A percentile compares a stretch with the other conserved stretches of the same genome.
phyloP scores from a whole-genome alignment of 2,113 vertebrate species.

The Serinus canaria region DNA sequence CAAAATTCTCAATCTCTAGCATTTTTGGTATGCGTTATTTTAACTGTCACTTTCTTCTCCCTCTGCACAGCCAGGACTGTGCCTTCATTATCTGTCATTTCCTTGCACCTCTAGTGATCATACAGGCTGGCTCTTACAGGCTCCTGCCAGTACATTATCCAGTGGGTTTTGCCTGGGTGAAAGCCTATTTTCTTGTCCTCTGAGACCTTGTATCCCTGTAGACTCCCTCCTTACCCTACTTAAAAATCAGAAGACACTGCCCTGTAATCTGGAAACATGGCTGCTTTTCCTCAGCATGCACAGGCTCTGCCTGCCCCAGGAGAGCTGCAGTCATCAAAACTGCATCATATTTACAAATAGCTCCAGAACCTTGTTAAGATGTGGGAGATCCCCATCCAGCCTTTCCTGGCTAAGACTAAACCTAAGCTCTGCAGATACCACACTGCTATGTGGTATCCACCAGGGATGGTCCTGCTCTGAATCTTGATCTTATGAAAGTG shows the following conservation, averaged over 20 bases:
- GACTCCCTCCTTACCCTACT: not conserved
- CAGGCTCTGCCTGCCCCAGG: not conserved
- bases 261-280: not conserved
- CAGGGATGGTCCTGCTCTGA: not conserved
- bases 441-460: not conserved
- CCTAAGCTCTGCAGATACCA: not conserved
- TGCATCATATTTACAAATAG: not conserved
- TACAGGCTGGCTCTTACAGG: not conserved
- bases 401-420: not conserved
- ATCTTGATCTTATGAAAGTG: not conserved
- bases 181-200: not conserved
- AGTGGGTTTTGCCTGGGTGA: not conserved
- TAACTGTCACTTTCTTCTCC: slow-evolving; percentile 44
- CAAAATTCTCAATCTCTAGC: slow-evolving; percentile 51
- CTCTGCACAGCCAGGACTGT: not conserved
- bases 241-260: not conserved
- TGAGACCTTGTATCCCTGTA: not conserved
- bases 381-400: not conserved
- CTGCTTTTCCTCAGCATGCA: not conserved
- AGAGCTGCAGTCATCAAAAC: not conserved
- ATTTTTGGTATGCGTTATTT: slow-evolving; percentile 30
- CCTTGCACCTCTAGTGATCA: not conserved
- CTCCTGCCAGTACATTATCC: not conserved
- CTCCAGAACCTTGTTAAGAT: not conserved
- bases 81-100: slow-evolving; percentile 16